Base-by-base conservation (phyloP, 2,888 invertebrate genomes). In the Folsomia candida region DNA sequence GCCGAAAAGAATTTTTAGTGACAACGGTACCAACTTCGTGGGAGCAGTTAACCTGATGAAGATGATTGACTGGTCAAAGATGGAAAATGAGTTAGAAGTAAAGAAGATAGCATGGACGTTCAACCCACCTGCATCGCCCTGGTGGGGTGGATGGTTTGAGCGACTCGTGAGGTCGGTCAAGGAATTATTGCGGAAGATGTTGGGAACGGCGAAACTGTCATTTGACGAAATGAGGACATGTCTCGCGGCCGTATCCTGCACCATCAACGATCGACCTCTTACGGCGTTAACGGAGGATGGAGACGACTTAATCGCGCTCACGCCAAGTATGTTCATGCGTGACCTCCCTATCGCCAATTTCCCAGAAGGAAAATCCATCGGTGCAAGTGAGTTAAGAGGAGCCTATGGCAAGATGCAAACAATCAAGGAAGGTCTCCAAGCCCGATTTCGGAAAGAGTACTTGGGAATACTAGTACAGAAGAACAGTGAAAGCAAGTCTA, bases 1-100 rank as follows among this genome's bases (percentile, higher is more conserved):
- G 11, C 63, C 63, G 6, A 6, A 6, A 60, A 73, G 3, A 73
- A 77, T 80, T 2, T 78, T 72, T 58, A 78, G 79, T 1, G 81
- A 84, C 67, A 83, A 83, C 69, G 83, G 82, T 0, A 81, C 81
- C 0, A 83, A 83, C 73, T 84, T 84, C 73, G 74, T 80, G 1
- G 81, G 82, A 1, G 75, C 81, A 0, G 73, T 79, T 4, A 83
- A 81, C 73, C 81, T 85, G n/a, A 85, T 85, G 76, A 84, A 84
- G 74, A 85, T 85, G 81, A 84, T 86, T 0, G 85, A 86, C 74
- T 86, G 86, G 76, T 85, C 84, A 6, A 26, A 22, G 20, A 22
- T 65, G 22, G 14, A 22, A 24, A 59, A 59, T 26, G 24, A 61
- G 20, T 24, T 26, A 6, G 9, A 24, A 9, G 61, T 61, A 20